Evolutionary conservation across 2,113 vertebrate genomes (phyloP), one percentile per base, ranked within the genome.

Genomic region (Hylia prasina): DNA sequence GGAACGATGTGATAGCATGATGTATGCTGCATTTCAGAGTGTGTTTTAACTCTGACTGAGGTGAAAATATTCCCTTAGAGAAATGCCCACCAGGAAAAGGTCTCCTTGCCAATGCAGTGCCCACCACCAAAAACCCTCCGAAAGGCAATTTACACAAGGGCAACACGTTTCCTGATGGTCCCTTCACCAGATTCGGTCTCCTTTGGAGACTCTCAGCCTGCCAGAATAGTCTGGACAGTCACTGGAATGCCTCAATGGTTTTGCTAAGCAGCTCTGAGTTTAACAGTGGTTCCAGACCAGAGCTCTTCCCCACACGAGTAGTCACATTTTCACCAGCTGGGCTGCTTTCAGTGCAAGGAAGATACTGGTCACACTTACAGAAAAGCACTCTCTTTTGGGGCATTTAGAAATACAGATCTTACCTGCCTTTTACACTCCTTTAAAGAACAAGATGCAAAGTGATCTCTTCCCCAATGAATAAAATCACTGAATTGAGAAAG

Each of bases 391-490:
- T 77, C n/a, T 91, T 93, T 28, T 11, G 47, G 27, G 33, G 14
- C 47, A 88, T 93, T 88, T 63, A 81, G 64, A 90, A 86, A 94
- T 68, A 94, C 33, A 92, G 90, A 77, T 83, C 58, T 93, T 82
- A 93, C 71, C 90, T 93, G 85, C 64, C 51, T 93, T 97, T 93
- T 93, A 91, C 61, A 48, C 35, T 66, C 20, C 75, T 95, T 87
- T 90, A 93, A 95, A 96, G 89, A 95, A 86, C 3, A 9, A 91
- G 80, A 90, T 89, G 89, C 69, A 90, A 94, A 96, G 70, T 0
- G 1, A 87, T 91, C 84, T 95, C 93, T 96, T 94, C 90, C 88
- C 90, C 82, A 70, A 13, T 93, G 93, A 94, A 97, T 94, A 93
- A 94, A 96, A 95, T 87, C 69, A 93, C 35, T 82, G 84, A 92